Evolutionary conservation across 2,113 vertebrate genomes (phyloP), one percentile per base, ranked within the genome.

Genomic region (Physeter macrocephalus): DNA sequence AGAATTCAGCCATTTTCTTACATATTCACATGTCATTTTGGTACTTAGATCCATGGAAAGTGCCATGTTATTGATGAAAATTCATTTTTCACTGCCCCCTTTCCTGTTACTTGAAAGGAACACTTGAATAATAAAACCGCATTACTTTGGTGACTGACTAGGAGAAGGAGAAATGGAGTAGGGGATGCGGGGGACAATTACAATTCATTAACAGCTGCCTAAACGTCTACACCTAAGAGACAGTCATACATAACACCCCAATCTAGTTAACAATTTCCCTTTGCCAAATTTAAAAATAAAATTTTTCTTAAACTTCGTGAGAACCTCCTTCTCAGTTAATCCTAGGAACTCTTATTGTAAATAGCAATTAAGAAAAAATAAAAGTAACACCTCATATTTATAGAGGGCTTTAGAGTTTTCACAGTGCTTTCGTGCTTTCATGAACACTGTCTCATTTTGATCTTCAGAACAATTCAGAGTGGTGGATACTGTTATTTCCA

Each of bases 311-410:
- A 95, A 93, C 29, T 94, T 87, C 46, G 41, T 84, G 69, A 80
- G 29, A 96, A 93, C 23, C 34, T 93, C 57, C 61, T 52, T 64
- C 29, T 90, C 87, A 66, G 62, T 96, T 62, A 85, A 74, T 82
- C 46, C 41, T 64, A 93, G 74, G 15, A 71, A 67, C 57, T 83
- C 54, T 88, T 78, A 21, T 6, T n/a, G 75, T 95, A 80, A 72
- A 69, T 95, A 95, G 27, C 87, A 92, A 75, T 88, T 87, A 91
- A n/a, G 34, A 91, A 72, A 94, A 91, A 93, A 62, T 72, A 57
- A 95, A 96, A 85, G 39, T 54, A 93, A 34, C 5, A 43, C 25
- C 15, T 81, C 36, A 46, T 46, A 75, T 81, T 93, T 81, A 57
- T 15, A 78, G 27, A 90, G 11, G 21, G 11, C 34, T 94, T 92